Evolutionary conservation across 2,113 vertebrate species (phyloP).

Genomic region (Callaeas wilsoni): DNA sequence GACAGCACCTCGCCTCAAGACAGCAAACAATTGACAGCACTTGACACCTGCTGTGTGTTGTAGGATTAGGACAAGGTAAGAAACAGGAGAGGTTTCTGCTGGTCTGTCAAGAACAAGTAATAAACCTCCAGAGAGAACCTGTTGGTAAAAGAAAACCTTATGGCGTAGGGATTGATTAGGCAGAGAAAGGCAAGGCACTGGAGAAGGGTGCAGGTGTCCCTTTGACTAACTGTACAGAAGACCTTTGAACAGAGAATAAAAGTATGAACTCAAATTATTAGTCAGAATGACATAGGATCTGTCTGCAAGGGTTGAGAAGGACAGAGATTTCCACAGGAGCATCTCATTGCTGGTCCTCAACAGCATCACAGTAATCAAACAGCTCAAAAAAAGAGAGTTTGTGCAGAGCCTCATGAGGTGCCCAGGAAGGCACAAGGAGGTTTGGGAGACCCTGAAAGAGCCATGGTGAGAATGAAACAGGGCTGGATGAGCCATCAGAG

Average conservation of each 20-base stretch:
- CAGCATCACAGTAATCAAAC: fast-evolving
- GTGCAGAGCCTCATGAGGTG: neutral
- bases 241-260: neutral
- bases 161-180: neutral
- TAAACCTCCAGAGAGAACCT: neutral
- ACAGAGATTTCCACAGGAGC: neutral
- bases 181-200: neutral
- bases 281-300: neutral
- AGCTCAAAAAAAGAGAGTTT: neutral
- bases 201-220: neutral
- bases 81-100: neutral
- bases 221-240: neutral
- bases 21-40: neutral
- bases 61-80: neutral
- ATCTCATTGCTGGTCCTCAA: neutral
- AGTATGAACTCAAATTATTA: neutral
- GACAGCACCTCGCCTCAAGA: neutral
- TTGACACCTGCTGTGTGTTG: neutral
- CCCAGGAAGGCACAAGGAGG: neutral
- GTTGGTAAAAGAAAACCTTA: neutral
- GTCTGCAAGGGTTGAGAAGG: neutral
- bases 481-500: neutral
- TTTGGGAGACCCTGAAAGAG: neutral
- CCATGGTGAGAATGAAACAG: neutral
- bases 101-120: neutral